phyloP scores from a whole-genome alignment of 2,113 vertebrate species.

The Passer domesticus region DNA sequence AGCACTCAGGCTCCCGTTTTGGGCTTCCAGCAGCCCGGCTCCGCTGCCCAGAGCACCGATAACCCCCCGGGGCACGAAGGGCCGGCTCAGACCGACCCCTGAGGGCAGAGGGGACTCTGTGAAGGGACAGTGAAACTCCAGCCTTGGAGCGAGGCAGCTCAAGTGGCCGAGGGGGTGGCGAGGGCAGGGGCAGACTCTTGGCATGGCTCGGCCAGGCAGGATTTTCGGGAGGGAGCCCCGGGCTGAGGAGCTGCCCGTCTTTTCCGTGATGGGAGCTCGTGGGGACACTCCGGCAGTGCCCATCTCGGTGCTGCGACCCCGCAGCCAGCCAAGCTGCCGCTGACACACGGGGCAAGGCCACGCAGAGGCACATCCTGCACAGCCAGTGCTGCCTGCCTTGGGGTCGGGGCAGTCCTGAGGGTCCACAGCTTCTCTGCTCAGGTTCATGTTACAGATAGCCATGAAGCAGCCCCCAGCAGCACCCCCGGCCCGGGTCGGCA shows the following conservation, averaged over 20 bases:
- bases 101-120: not conserved
- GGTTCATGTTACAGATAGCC: not conserved
- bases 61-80: not conserved
- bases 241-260: accelerated
- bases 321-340: accelerated
- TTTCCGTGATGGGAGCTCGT: accelerated
- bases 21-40: not conserved
- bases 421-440: not conserved
- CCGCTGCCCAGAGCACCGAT: not conserved
- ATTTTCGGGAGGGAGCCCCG: accelerated
- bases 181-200: not conserved
- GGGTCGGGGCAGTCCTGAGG: not conserved
- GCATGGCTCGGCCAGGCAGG: not conserved
- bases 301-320: accelerated
- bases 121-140: not conserved
- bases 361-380: accelerated
- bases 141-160: not conserved
- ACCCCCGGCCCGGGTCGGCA: accelerated
- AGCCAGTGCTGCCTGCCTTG: accelerated
- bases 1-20: not conserved
- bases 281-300: accelerated
- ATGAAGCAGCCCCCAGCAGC: not conserved
- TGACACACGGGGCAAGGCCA: not conserved
- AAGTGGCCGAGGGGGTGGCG: accelerated
- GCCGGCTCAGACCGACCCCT: not conserved